phyloP scores from a whole-genome alignment of 2,888 invertebrate species.

The Polylopha cassiicola region DNA sequence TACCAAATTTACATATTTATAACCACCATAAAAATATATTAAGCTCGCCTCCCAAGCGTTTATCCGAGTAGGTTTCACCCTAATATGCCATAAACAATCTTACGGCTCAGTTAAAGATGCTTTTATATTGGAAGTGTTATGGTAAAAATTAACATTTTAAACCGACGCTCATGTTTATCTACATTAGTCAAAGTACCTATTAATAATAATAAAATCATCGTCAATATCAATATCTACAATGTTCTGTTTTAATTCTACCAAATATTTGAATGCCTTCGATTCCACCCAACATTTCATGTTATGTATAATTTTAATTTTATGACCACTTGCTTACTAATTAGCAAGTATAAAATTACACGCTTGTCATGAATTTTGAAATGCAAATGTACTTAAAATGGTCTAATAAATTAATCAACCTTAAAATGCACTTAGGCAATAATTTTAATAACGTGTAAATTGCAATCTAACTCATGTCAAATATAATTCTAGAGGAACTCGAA shows the following conservation, averaged over 20 bases:
- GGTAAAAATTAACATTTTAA: too few relatives aligned
- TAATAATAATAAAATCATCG: constrained; percentile 8
- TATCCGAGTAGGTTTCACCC: constrained; percentile 5
- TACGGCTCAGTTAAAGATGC: not conserved
- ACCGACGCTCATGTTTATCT: too few relatives aligned
- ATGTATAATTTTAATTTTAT: too few relatives aligned
- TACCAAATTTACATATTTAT: constrained; percentile 37
- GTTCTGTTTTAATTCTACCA: too few relatives aligned
- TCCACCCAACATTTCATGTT: too few relatives aligned
- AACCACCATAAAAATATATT: constrained; percentile 34
- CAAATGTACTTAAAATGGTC: too few relatives aligned
- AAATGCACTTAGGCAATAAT: too few relatives aligned
- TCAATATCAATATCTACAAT: constrained; percentile 1
- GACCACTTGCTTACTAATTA: too few relatives aligned
- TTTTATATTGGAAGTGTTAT: too few relatives aligned
- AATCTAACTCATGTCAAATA: constrained; percentile 12
- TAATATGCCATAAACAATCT: constrained; percentile 9
- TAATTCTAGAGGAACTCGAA: constrained; percentile 13
- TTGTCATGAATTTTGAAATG: too few relatives aligned
- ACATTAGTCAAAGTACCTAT: constrained; percentile 1
- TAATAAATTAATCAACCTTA: too few relatives aligned
- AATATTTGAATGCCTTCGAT: too few relatives aligned
- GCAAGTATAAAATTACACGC: constrained; percentile 14
- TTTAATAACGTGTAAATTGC: constrained; percentile 11
- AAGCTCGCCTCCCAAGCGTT: constrained; percentile 30